A percentile compares a stretch with the other conserved stretches of the same genome.
phyloP scores from a whole-genome alignment of 2,113 vertebrate genomes.

The Capreolus pygargus region DNA sequence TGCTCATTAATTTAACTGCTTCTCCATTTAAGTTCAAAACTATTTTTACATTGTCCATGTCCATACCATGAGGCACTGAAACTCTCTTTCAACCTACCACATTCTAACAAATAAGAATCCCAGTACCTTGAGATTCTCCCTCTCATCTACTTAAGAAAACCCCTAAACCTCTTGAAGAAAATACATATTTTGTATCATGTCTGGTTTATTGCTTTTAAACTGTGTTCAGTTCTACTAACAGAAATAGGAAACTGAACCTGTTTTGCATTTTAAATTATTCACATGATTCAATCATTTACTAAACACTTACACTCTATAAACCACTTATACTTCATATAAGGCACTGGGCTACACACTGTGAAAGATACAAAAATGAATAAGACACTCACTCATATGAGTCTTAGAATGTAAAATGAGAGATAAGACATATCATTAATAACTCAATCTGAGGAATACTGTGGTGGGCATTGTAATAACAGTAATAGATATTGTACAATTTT shows the following conservation, averaged over 20 bases:
- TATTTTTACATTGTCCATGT: neutral
- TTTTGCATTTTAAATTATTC: neutral
- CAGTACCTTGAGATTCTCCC: neutral
- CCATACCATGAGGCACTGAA: neutral
- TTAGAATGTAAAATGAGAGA: neutral
- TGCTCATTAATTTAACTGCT: neutral
- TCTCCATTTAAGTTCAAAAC: neutral
- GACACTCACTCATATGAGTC: neutral
- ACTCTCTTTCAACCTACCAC: constrained; percentile 8
- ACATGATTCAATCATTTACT: neutral
- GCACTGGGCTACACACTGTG: neutral
- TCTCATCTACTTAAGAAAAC: neutral
- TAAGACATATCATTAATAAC: neutral
- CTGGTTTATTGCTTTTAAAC: neutral
- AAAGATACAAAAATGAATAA: constrained; percentile 5
- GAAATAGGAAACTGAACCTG: neutral
- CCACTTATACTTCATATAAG: neutral
- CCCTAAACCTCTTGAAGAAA: neutral
- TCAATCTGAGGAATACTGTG: neutral
- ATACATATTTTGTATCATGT: neutral
- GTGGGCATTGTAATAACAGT: neutral
- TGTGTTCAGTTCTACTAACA: constrained; percentile 1
- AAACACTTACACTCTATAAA: neutral
- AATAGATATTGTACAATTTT: neutral
- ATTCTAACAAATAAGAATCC: constrained; percentile 1